A percentile compares a stretch with the other conserved stretches of the same genome.
Evolutionary conservation across 2,888 invertebrate species (phyloP).

Genomic region (Dicyrtoma fusca): DNA sequence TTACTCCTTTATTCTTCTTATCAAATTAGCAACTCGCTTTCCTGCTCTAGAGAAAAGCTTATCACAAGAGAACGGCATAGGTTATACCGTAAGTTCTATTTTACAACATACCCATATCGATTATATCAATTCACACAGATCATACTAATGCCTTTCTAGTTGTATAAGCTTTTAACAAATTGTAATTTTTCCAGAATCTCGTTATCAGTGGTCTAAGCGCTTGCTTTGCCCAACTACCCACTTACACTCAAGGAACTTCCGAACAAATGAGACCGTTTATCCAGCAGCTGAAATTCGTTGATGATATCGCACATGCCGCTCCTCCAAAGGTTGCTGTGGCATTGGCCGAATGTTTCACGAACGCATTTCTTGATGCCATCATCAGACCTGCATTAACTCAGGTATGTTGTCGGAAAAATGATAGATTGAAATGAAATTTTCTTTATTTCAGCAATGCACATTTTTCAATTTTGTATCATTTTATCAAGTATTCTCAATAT

Average conservation of each 20-base stretch:
- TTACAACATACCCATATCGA: background rate
- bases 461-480: too few species aligned
- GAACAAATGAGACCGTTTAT: conserved; percentile 51
- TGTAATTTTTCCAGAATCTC: conserved; percentile 47
- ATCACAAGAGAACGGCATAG: conserved; percentile 50
- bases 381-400: conserved; percentile 54
- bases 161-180: background rate
- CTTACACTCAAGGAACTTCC: conserved; percentile 42
- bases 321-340: conserved; percentile 38
- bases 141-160: background rate
- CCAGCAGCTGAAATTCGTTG: conserved; percentile 52
- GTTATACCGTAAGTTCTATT: conserved; percentile 46
- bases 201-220: conserved; percentile 53
- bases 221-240: conserved; percentile 54
- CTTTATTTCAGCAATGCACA: too few species aligned
- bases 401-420: conserved; percentile 35
- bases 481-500: too few species aligned
- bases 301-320: conserved; percentile 50
- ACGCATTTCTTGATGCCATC: conserved; percentile 51
- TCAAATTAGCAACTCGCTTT: conserved; percentile 49
- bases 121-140: background rate
- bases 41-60: conserved; percentile 51
- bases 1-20: conserved; percentile 51
- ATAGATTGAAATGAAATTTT: too few species aligned
- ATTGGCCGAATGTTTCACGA: conserved; percentile 52